Evolutionary conservation across 2,113 vertebrate species (phyloP).

Genomic region (Hystrix brachyura): DNA sequence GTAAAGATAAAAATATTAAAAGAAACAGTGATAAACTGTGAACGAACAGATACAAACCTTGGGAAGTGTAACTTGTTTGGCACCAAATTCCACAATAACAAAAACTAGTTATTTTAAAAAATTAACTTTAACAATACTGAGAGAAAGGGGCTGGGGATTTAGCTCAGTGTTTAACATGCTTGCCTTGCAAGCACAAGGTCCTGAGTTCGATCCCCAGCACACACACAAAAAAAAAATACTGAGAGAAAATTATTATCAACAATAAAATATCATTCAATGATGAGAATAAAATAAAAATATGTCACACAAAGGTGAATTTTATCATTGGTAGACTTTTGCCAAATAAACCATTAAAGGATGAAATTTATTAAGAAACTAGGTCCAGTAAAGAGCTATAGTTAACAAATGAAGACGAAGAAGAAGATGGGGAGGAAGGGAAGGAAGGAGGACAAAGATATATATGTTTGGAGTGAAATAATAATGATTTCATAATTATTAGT

Average conservation of each 20-base stretch:
- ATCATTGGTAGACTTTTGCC: neutral
- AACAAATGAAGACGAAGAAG: neutral
- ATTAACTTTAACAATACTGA: neutral
- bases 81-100: neutral
- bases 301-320: neutral
- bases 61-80: neutral
- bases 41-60: too few species aligned
- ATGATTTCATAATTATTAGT: neutral
- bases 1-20: conserved; percentile 9
- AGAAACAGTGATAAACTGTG: neutral
- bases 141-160: neutral
- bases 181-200: too few species aligned
- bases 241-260: neutral
- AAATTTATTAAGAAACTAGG: neutral
- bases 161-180: too few species aligned
- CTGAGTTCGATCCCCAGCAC: too few species aligned
- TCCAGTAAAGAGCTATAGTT: neutral
- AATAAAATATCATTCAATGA: neutral
- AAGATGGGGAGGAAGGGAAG: neutral
- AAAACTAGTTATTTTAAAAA: neutral
- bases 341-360: neutral
- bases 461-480: too few species aligned
- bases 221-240: neutral
- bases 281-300: conserved; percentile 10
- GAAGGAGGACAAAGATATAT: neutral